These are phyloP conservation scores for Cryptomyrus ogoouensis DNA, from an alignment of 2,113 vertebrate species.

Conservation along the genomic window DNA sequence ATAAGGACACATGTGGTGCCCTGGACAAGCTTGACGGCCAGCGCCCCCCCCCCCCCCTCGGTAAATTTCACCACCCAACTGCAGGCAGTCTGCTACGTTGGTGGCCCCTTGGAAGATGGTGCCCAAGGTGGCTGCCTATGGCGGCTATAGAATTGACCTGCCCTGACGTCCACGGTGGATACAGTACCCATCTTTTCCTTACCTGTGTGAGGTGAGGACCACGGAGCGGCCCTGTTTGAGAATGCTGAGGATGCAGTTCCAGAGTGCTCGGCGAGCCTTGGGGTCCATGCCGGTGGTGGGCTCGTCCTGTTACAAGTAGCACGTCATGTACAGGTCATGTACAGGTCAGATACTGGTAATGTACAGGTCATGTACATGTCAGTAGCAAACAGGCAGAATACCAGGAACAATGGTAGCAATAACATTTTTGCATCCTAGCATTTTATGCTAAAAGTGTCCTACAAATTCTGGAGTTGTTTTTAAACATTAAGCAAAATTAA, in stretches of 20 bases:
- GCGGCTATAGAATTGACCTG: not conserved
- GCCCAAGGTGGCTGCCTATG: not conserved
- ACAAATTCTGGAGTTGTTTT: not conserved
- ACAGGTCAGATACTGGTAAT: too few species aligned
- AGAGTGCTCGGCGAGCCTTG: constrained; percentile 86
- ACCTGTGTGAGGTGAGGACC: constrained; percentile 97
- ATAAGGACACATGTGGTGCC: not conserved
- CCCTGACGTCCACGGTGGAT: not conserved
- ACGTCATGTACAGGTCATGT: not conserved
- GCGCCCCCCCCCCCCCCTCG: not conserved
- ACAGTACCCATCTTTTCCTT: constrained; percentile 34
- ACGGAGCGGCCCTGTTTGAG: constrained; percentile 91
- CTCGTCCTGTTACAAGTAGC: constrained; percentile 73
- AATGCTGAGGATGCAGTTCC: constrained; percentile 87
- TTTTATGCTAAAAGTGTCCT: not conserved
- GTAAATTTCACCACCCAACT: not conserved
- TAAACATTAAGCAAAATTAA: not conserved
- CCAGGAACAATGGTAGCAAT: not conserved
- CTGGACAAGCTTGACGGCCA: not conserved
- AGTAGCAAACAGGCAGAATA: constrained; percentile 22
- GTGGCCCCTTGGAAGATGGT: not conserved
- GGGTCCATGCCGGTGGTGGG: constrained; percentile 98
- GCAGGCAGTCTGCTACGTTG: not conserved
- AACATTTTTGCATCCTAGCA: not conserved
- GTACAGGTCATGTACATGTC: not conserved